These are phyloP conservation scores for Cololabis saira DNA, from an alignment of 2,113 vertebrate genomes.

Conservation along the genomic window DNA sequence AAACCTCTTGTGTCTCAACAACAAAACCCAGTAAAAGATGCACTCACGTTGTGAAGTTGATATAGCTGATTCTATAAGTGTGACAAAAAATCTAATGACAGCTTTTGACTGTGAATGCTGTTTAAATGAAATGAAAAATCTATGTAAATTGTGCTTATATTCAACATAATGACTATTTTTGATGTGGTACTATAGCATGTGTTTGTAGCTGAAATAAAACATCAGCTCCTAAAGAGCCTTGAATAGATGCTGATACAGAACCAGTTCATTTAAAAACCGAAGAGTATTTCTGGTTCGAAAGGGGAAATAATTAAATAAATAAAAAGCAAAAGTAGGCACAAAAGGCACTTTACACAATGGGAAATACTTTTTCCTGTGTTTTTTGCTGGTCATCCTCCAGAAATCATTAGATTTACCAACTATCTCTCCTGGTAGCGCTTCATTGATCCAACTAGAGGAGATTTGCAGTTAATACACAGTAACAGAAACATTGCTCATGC, in stretches of 20 bases:
- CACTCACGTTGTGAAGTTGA: too few relatives aligned
- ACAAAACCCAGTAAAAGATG: not conserved
- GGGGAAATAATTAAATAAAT: not conserved
- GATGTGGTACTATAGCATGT: too few relatives aligned
- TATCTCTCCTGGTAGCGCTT: not conserved
- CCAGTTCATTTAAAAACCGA: not conserved
- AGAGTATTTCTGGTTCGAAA: slow-evolving; percentile 5
- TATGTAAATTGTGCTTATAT: not conserved
- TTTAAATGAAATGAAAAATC: not conserved
- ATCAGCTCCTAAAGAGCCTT: too few relatives aligned
- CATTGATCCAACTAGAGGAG: not conserved
- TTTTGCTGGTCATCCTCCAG: not conserved
- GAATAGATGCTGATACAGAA: not conserved
- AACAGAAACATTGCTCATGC: too few relatives aligned
- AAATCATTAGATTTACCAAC: not conserved
- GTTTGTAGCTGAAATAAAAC: too few relatives aligned
- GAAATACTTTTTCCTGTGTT: not conserved
- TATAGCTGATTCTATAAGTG: too few relatives aligned
- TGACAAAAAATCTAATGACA: too few relatives aligned
- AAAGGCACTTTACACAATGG: not conserved
- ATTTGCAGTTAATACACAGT: not conserved
- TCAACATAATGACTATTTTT: not conserved
- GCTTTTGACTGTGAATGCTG: too few relatives aligned
- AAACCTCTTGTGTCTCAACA: not conserved
- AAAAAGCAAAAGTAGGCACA: not conserved